Evolutionary conservation across 1,140 invertebrate species (phyloP).

Genomic region (Leptinotarsa lineolata): DNA sequence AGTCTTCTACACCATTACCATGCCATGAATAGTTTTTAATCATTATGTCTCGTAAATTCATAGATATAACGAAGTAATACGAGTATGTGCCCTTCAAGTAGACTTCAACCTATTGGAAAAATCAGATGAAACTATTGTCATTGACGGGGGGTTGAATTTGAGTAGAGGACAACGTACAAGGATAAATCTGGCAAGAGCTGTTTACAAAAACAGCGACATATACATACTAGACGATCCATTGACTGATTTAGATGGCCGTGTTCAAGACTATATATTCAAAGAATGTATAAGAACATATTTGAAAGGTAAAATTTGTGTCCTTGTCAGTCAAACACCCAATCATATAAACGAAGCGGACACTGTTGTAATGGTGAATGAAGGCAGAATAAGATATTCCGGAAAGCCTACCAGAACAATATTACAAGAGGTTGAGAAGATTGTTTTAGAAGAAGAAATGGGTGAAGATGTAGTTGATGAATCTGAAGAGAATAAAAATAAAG

Average conservation of each 20-base stretch:
- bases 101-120: constrained; percentile 43
- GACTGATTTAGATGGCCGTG: constrained; percentile 81
- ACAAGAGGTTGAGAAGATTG: background rate
- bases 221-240: constrained; percentile 83
- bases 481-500: background rate
- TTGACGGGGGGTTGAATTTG: constrained; percentile 77
- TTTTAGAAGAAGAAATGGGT: background rate
- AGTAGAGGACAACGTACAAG: constrained; percentile 89
- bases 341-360: constrained; percentile 41
- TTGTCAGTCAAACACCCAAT: constrained; percentile 73
- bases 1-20: constrained; percentile 64
- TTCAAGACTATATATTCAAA: constrained; percentile 79
- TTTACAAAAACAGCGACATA: constrained; percentile 79
- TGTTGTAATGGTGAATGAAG: constrained; percentile 37
- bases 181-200: constrained; percentile 84
- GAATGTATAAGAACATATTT: constrained; percentile 73
- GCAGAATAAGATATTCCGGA: constrained; percentile 32
- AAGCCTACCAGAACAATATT: constrained; percentile 18
- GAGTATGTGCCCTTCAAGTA: constrained; percentile 41
- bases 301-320: constrained; percentile 71
- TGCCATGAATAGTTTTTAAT: constrained; percentile 39
- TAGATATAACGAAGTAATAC: constrained; percentile 55
- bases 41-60: background rate
- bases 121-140: constrained; percentile 80
- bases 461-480: background rate